These are phyloP conservation scores for Isichthys henryi DNA, from an alignment of 2,113 vertebrate genomes.

Conservation along the genomic window DNA sequence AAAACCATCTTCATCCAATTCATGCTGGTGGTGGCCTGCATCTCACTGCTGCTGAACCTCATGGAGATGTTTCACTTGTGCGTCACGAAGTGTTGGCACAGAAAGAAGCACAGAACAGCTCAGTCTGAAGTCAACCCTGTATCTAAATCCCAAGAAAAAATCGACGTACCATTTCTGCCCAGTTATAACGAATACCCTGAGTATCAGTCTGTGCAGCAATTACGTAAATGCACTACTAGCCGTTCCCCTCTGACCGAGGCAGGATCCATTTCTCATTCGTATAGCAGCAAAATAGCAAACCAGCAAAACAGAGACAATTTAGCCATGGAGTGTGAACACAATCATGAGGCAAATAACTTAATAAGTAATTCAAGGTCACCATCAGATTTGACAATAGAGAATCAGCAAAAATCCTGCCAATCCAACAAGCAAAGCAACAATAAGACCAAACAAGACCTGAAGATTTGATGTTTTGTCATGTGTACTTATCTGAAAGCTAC, in stretches of 20 bases:
- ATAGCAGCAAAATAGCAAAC: constrained; percentile 56
- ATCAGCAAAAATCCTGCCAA: constrained; percentile 40
- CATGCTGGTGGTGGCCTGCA: constrained; percentile 70
- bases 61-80: constrained; percentile 74
- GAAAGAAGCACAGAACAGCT: constrained; percentile 38
- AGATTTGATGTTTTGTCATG: constrained; percentile 48
- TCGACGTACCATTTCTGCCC: constrained; percentile 42
- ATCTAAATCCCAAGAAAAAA: constrained; percentile 34
- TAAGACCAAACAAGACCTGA: constrained; percentile 62
- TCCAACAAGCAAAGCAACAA: constrained; percentile 51
- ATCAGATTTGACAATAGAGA: constrained; percentile 45
- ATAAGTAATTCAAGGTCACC: constrained; percentile 47
- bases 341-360: constrained; percentile 52
- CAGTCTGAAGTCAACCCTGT: not conserved
- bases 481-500: not conserved
- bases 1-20: constrained; percentile 82
- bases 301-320: constrained; percentile 66
- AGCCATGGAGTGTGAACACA: constrained; percentile 54
- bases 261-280: constrained; percentile 46
- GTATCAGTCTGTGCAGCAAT: constrained; percentile 35
- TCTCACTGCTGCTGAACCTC: constrained; percentile 74
- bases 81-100: constrained; percentile 63
- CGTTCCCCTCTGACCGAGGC: constrained; percentile 45
- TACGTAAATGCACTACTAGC: constrained; percentile 52
- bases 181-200: constrained; percentile 52